Evolutionary conservation across 2,797 vertebrate species (phyloP).

Genomic region (Yasuhikotakia modesta): DNA sequence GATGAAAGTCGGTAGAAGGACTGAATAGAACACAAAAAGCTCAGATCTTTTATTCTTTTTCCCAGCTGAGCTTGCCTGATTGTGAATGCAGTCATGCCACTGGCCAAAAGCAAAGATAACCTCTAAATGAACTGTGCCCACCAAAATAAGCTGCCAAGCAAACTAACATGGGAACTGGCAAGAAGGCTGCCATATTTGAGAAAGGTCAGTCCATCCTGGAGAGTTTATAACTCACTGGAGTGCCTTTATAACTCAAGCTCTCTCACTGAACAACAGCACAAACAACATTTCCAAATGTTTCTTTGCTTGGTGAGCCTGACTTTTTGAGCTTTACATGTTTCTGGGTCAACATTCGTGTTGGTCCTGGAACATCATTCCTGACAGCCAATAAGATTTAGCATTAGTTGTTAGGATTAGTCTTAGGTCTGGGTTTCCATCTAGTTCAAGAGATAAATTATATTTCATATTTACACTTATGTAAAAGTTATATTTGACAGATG

Average conservation of each 20-base stretch:
- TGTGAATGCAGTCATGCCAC: constrained; percentile 54
- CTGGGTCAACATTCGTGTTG: background rate
- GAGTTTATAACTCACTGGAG: constrained; percentile 65
- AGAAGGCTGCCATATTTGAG: constrained; percentile 62
- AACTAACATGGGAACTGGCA: constrained; percentile 63
- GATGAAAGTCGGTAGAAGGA: constrained; percentile 34
- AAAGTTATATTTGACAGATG: no score
- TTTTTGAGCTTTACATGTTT: background rate
- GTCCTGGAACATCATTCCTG: constrained; percentile 4
- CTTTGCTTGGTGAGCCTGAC: constrained; percentile 21
- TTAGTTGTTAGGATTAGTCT: no score
- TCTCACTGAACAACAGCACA: constrained; percentile 64
- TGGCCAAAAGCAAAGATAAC: constrained; percentile 65
- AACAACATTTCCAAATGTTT: constrained; percentile 77
- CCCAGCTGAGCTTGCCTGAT: constrained; percentile 43
- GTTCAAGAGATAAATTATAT: no score
- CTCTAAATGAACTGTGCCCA: constrained; percentile 67
- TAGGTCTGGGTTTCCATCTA: no score
- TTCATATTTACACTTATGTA: no score
- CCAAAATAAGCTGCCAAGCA: constrained; percentile 66
- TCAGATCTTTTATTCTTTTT: constrained; percentile 23
- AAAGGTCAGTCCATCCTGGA: constrained; percentile 65
- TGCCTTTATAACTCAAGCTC: constrained; percentile 70
- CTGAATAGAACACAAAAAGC: constrained; percentile 26
- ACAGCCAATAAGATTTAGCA: background rate